Percentiles rank a stretch among this genome's conserved stretches.
Evolutionary conservation across 2,113 vertebrate species (phyloP).

Genomic region (Microcebus lehilahytsara): DNA sequence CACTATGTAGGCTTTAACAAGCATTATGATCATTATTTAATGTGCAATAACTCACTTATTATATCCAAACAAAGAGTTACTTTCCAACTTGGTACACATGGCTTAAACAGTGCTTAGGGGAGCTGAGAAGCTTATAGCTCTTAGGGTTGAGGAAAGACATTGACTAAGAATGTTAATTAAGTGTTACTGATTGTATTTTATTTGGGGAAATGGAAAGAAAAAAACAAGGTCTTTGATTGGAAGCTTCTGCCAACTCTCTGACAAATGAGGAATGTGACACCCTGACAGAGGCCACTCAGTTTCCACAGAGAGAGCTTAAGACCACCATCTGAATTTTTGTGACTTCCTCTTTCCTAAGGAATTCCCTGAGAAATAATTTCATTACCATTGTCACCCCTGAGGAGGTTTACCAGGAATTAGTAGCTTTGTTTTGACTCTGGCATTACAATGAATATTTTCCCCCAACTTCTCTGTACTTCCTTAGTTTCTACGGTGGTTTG

Average conservation of each 20-base stretch:
- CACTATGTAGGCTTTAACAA: too few relatives aligned
- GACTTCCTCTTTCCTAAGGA: conserved; percentile 33
- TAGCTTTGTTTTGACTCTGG: conserved; percentile 56
- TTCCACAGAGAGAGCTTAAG: conserved; percentile 3
- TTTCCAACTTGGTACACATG: too few relatives aligned
- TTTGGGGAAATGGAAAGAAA: conserved; percentile 51
- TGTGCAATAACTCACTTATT: too few relatives aligned
- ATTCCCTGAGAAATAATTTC: conserved; percentile 48
- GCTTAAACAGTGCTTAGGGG: conserved; percentile 47
- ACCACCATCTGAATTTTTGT: conserved; percentile 63
- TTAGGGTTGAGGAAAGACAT: conserved; percentile 50
- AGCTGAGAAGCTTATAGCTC: conserved; percentile 9
- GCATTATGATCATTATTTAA: too few relatives aligned
- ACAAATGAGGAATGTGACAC: neutral
- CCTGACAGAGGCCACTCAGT: conserved; percentile 31
- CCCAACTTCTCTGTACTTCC: conserved; percentile 33
- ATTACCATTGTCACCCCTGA: conserved; percentile 9
- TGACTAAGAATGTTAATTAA: conserved; percentile 63
- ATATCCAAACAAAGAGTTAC: too few relatives aligned
- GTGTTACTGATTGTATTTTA: conserved; percentile 44
- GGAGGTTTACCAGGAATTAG: conserved; percentile 21
- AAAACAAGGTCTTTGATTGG: conserved; percentile 31
- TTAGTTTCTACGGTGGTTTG: conserved; percentile 44
- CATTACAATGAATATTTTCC: conserved; percentile 43
- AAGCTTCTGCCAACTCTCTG: conserved; percentile 49